Evolutionary conservation across 1,140 invertebrate species (phyloP).

Genomic region (Drosophila varians): DNA sequence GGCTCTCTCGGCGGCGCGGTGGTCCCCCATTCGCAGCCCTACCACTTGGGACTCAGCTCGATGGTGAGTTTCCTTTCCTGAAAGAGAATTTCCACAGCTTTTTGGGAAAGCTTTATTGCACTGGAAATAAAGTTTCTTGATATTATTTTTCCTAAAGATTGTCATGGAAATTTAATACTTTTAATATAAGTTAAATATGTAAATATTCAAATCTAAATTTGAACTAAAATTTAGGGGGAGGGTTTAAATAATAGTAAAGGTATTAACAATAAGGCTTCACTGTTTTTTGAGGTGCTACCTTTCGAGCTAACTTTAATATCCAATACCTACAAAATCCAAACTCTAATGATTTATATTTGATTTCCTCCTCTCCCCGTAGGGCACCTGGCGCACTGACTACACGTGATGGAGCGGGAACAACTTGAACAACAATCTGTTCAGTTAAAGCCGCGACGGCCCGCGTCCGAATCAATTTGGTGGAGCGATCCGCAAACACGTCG

Average conservation of each 20-base stretch:
- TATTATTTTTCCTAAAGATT: too few species aligned
- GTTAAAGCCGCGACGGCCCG: conserved; percentile 56
- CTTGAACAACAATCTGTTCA: conserved; percentile 83
- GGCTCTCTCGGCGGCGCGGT: conserved; percentile 81
- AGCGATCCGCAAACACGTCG: conserved; percentile 33
- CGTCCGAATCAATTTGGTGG: conserved; percentile 9
- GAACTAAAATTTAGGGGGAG: too few species aligned
- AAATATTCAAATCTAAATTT: too few species aligned
- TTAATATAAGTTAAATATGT: too few species aligned
- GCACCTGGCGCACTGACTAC: conserved; percentile 83
- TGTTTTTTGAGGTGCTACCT: conserved; percentile 21
- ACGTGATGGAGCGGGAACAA: conserved; percentile 84
- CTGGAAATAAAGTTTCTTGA: background rate
- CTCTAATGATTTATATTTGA: conserved; percentile 33
- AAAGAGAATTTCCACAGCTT: conserved; percentile 35
- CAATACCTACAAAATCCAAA: background rate
- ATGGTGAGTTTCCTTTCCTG: conserved; percentile 69
- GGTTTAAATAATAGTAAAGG: too few species aligned
- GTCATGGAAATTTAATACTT: too few species aligned
- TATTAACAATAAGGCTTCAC: too few species aligned
- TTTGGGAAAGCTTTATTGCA: conserved; percentile 20
- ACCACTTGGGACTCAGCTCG: conserved; percentile 82
- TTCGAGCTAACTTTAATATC: background rate
- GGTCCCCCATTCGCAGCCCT: conserved; percentile 83
- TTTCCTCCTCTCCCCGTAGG: conserved; percentile 47